A percentile compares a stretch with the other conserved stretches of the same genome.
Evolutionary conservation across 2,888 invertebrate genomes (phyloP).

Genomic region (Dorcus parallelipipedus): DNA sequence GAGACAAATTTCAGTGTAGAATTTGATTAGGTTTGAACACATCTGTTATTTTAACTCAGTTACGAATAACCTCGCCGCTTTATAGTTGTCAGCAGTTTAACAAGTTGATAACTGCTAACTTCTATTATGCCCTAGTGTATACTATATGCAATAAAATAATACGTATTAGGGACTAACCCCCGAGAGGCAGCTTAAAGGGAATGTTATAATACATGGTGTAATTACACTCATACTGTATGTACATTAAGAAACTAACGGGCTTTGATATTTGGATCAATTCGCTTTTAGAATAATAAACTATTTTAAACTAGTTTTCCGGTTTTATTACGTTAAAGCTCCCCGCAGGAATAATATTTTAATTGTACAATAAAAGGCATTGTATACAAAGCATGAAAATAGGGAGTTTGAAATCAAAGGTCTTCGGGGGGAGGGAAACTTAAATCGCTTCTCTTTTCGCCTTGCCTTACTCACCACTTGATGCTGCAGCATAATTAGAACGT

Average conservation of each 20-base stretch:
- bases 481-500: slow-evolving; percentile 8
- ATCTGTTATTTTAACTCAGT: too few species aligned
- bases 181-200: background rate
- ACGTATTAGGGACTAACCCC: slow-evolving; percentile 17
- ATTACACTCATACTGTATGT: too few species aligned
- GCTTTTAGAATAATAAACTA: too few species aligned
- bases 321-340: too few species aligned
- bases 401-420: background rate
- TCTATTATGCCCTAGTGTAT: slow-evolving; percentile 16
- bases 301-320: too few species aligned
- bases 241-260: too few species aligned
- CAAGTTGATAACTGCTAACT: slow-evolving; percentile 17
- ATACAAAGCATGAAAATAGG: background rate
- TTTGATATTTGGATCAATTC: too few species aligned
- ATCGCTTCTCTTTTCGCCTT: slow-evolving; percentile 8
- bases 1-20: too few species aligned
- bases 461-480: slow-evolving; percentile 8
- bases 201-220: too few species aligned
- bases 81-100: slow-evolving; percentile 16
- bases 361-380: background rate
- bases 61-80: slow-evolving; percentile 5
- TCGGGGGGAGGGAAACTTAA: slow-evolving; percentile 2
- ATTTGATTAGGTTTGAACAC: too few species aligned
- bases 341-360: too few species aligned
- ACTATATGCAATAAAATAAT: slow-evolving; percentile 14